Percentiles rank a stretch among this genome's conserved stretches.
These are phyloP conservation scores for Antennarius striatus DNA, from an alignment of 2,113 vertebrate genomes.

Conservation along the genomic window DNA sequence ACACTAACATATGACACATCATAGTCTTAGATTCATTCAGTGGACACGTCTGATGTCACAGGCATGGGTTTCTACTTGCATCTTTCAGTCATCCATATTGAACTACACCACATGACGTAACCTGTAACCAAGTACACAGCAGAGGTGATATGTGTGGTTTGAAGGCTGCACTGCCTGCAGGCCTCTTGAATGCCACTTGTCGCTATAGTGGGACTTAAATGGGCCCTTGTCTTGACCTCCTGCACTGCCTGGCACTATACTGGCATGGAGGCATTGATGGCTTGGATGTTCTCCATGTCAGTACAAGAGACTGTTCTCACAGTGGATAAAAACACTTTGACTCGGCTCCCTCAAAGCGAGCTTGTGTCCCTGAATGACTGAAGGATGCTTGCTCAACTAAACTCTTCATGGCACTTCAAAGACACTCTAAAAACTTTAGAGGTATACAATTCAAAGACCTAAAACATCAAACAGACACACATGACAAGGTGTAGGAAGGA, in stretches of 20 bases:
- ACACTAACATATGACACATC: constrained; percentile 55
- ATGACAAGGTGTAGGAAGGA: constrained; percentile 50
- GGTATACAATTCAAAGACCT: constrained; percentile 67
- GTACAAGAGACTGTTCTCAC: constrained; percentile 61
- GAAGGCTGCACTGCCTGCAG: neutral
- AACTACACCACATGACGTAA: constrained; percentile 26
- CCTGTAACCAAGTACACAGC: constrained; percentile 32
- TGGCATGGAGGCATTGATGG: constrained; percentile 78
- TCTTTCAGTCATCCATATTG: constrained; percentile 77
- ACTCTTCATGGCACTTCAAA: constrained; percentile 76
- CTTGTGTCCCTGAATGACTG: constrained; percentile 73
- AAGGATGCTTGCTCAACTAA: constrained; percentile 70
- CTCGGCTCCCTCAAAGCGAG: constrained; percentile 33
- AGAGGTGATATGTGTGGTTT: constrained; percentile 19
- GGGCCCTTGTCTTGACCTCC: constrained; percentile 69
- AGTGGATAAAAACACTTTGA: constrained; percentile 43
- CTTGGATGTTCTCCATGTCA: constrained; percentile 85
- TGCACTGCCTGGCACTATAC: constrained; percentile 77
- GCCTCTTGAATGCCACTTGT: constrained; percentile 79
- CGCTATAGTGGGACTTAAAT: constrained; percentile 79
- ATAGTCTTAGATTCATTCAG: constrained; percentile 60
- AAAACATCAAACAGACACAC: constrained; percentile 53
- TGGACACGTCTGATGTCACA: constrained; percentile 60
- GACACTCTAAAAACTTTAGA: constrained; percentile 64
- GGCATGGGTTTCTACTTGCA: constrained; percentile 53